These are phyloP conservation scores for Tanytarsus gracilentus DNA, from an alignment of 2,888 invertebrate species.

Conservation along the genomic window DNA sequence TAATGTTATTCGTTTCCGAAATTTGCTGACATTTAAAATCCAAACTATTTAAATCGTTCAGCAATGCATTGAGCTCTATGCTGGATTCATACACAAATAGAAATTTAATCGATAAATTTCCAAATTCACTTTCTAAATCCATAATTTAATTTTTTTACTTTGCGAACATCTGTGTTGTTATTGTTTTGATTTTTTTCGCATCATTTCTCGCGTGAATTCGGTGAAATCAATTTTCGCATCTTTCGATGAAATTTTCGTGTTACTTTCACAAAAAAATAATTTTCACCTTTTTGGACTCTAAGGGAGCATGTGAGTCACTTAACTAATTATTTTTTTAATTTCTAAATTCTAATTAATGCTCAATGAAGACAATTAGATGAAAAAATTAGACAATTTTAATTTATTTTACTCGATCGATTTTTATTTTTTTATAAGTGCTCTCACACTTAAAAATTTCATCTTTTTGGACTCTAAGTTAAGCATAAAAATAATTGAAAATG, in stretches of 20 bases:
- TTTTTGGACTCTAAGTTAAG: neutral
- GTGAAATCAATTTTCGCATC: neutral
- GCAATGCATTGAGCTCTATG: conserved; percentile 45
- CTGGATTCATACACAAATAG: conserved; percentile 42
- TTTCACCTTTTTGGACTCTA: neutral
- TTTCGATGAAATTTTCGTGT: neutral
- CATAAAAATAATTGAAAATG: neutral
- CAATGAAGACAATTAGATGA: no score
- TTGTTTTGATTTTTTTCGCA: neutral
- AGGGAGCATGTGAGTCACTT: no score
- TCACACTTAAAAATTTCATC: neutral
- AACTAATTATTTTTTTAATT: no score
- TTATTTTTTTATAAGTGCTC: no score
- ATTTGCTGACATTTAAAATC: conserved; percentile 46
- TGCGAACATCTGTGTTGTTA: neutral
- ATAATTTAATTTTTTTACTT: neutral
- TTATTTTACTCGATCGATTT: no score
- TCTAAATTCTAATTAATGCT: no score
- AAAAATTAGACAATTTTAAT: no score
- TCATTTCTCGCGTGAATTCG: no score
- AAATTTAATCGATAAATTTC: conserved; percentile 33
- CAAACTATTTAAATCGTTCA: conserved; percentile 55
- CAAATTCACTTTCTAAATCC: conserved; percentile 31
- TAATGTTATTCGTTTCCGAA: conserved; percentile 32
- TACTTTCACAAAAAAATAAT: neutral